Percentiles rank a stretch among this genome's conserved stretches.
Evolutionary conservation across 2,888 invertebrate species (phyloP).

Genomic region (Phragmatobia fuliginosa): DNA sequence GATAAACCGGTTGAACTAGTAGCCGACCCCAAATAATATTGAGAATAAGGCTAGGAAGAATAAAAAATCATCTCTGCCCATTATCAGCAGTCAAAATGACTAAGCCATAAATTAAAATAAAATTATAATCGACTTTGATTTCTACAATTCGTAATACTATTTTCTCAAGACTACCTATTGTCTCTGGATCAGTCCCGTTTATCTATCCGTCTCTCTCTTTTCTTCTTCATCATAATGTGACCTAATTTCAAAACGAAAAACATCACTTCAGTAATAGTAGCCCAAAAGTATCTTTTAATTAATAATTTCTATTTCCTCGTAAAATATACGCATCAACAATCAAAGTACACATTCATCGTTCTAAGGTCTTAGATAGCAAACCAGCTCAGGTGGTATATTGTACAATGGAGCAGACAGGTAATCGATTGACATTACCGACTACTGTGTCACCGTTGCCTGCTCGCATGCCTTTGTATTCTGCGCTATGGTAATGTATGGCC

Average conservation of each 20-base stretch:
- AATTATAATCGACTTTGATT: too few relatives aligned
- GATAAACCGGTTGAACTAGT: too few relatives aligned
- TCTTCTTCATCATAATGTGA: background rate
- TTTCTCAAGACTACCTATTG: too few relatives aligned
- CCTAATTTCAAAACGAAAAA: background rate
- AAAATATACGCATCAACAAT: slow-evolving; percentile 15
- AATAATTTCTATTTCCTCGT: slow-evolving; percentile 6
- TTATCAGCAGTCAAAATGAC: too few relatives aligned
- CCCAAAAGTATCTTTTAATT: background rate
- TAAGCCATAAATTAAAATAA: too few relatives aligned
- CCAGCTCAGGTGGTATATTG: slow-evolving; percentile 43
- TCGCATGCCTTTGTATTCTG: background rate
- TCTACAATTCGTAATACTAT: too few relatives aligned
- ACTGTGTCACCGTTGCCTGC: slow-evolving; percentile 55
- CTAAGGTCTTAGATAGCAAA: slow-evolving; percentile 12
- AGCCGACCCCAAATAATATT: too few relatives aligned
- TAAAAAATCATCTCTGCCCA: too few relatives aligned
- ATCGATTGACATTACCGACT: slow-evolving; percentile 63
- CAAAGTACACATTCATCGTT: slow-evolving; percentile 11
- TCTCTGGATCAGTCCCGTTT: too few relatives aligned
- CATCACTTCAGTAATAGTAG: background rate
- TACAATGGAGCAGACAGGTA: slow-evolving; percentile 52
- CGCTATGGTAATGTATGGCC: background rate
- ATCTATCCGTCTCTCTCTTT: background rate
- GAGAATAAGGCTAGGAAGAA: too few relatives aligned